Base-by-base conservation (phyloP, 2,113 vertebrate species). In the Notothenia rossii region DNA sequence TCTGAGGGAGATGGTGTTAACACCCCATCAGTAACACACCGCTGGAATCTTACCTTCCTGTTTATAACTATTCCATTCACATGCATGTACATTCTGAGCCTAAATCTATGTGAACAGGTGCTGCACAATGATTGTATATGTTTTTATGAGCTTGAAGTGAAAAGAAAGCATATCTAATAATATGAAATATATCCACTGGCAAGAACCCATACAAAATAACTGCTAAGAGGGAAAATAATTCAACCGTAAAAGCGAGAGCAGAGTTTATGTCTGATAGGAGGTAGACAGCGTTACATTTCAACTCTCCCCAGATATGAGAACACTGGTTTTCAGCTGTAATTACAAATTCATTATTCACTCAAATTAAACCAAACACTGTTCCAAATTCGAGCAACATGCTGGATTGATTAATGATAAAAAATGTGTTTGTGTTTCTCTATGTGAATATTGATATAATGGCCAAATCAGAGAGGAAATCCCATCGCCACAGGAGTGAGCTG, bases 401-500 rank as follows among this genome's bases (percentile, higher is more conserved):
- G 25, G 48, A 69, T 74, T 36, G 29, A 79, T 77, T 43, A 61
- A 67, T 3, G 3, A 15, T 20, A 5, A 68, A 20, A 46, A 45
- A 64, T 1, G 59, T 15, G 56, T 13, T 46, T 1, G 36, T 40
- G 13, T 72, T n/a, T 10, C 36, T 66, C 45, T 2, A 2, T 33
- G n/a, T 36, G 58, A 58, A 56, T 33, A 9, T 45, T 56, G 14
- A 67, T 10, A 51, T 51, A 46, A 54, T 3, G 63, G 17, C 17
- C 6, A 8, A 0, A 55, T n/a, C 62, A 15, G 33, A 22, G 81
- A 83, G 78, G 84, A 82, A 84, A 85, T 76, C 84, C 90, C 77
- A 13, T 62, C 90, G 22, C 91, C 73, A 14, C 86, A 76, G 84
- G 89, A 88, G 72, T 25, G 40, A 77, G 76, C 58, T 72, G 74